Evolutionary conservation across 2,888 invertebrate species (phyloP).

Genomic region (Caenorhabditis wallacei): DNA sequence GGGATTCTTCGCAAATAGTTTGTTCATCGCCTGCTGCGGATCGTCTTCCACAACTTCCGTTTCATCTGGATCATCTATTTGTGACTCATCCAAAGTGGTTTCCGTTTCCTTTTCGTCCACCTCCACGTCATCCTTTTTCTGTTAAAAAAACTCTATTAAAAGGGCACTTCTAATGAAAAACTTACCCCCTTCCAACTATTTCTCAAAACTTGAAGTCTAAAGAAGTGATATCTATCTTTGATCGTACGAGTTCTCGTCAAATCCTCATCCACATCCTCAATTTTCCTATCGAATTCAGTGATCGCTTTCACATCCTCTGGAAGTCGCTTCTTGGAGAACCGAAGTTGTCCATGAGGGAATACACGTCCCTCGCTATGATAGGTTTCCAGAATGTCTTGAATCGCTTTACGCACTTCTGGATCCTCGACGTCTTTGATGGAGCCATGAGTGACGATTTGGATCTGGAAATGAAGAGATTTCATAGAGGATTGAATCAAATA

Average conservation of each 20-base stretch:
- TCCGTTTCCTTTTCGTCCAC: not conserved
- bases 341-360: slow-evolving; percentile 79
- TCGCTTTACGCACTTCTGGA: slow-evolving; percentile 69
- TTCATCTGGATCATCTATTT: slow-evolving; percentile 3
- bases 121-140: slow-evolving; percentile 6
- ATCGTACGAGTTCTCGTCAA: slow-evolving; percentile 15
- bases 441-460: slow-evolving; percentile 71
- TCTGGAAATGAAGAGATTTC: slow-evolving; percentile 22
- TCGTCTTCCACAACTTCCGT: no score
- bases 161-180: not conserved
- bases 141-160: not conserved
- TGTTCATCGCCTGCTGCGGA: not conserved
- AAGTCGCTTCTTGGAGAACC: slow-evolving; percentile 20
- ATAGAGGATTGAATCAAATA: not conserved
- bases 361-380: slow-evolving; percentile 76
- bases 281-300: slow-evolving; percentile 35
- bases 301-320: not conserved
- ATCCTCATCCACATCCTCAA: slow-evolving; percentile 50
- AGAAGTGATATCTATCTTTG: slow-evolving; percentile 52
- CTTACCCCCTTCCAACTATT: slow-evolving; percentile 55
- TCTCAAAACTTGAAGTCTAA: slow-evolving; percentile 41
- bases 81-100: not conserved
- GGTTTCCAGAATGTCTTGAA: slow-evolving; percentile 71
- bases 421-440: slow-evolving; percentile 65
- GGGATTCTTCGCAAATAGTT: slow-evolving; percentile 30